Percentiles rank a stretch among this genome's conserved stretches.
phyloP scores from a whole-genome alignment of 2,797 vertebrate genomes.

The Dryobates pubescens region DNA sequence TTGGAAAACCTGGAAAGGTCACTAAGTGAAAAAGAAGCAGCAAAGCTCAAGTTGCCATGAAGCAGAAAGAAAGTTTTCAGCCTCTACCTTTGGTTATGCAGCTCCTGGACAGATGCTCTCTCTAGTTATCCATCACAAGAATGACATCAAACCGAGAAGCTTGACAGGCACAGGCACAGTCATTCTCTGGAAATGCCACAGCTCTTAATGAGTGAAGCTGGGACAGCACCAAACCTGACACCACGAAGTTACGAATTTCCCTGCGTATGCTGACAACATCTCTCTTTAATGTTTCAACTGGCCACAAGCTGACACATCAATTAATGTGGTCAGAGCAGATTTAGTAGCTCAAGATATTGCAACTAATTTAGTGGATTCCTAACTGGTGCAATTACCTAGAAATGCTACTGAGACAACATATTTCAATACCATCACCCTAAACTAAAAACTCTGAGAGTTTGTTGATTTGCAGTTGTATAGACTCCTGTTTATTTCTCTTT shows the following conservation, averaged over 20 bases:
- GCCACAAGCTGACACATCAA: constrained; percentile 56
- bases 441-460: neutral
- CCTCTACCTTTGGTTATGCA: constrained; percentile 22
- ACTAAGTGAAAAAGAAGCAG: rapidly evolving
- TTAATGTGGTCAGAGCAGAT: constrained; percentile 65
- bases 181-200: constrained; percentile 76
- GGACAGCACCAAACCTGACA: constrained; percentile 71
- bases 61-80: constrained; percentile 12
- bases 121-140: constrained; percentile 63
- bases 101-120: constrained; percentile 42
- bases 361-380: constrained; percentile 57
- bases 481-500: neutral
- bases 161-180: constrained; percentile 36
- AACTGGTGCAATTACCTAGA: constrained; percentile 39
- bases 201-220: constrained; percentile 40
- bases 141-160: constrained; percentile 56
- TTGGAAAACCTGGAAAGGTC: neutral
- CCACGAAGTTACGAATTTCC: constrained; percentile 70
- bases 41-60: neutral
- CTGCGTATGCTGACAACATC: constrained; percentile 23
- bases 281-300: constrained; percentile 60
- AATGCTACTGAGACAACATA: neutral
- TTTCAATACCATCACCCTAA: neutral
- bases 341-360: constrained; percentile 56
- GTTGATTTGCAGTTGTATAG: neutral